These are phyloP conservation scores for Heliconius hermathena DNA, from an alignment of 1,140 invertebrate species.

Conservation along the genomic window DNA sequence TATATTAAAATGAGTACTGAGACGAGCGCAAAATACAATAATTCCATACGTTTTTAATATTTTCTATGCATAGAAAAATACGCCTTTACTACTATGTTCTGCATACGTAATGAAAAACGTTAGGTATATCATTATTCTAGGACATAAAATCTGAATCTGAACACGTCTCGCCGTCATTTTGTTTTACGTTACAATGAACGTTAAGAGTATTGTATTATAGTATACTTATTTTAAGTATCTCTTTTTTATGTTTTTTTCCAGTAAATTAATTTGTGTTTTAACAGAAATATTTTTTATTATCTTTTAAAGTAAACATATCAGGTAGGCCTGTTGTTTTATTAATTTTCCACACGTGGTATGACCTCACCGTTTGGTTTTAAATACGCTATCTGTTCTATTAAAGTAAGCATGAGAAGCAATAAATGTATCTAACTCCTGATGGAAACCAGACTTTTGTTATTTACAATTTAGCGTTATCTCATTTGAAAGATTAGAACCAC, in stretches of 20 bases:
- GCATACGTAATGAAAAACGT: not conserved
- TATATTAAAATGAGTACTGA: not conserved
- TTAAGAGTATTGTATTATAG: not conserved
- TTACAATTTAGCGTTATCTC: not conserved
- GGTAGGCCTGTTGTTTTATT: conserved; percentile 38
- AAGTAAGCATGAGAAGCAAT: conserved; percentile 28
- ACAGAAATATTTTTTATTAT: not conserved
- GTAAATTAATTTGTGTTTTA: not conserved
- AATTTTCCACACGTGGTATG: conserved; percentile 37
- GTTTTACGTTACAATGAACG: not conserved
- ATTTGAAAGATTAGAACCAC: not conserved
- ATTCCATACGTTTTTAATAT: not conserved
- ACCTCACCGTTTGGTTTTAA: conserved; percentile 46
- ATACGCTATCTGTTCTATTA: conserved; percentile 24
- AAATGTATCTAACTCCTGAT: conserved; percentile 35
- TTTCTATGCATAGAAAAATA: not conserved
- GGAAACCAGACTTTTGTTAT: conserved; percentile 33
- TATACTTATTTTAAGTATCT: not conserved
- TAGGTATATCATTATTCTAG: conserved; percentile 1
- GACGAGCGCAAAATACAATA: not conserved
- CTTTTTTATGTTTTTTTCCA: not conserved
- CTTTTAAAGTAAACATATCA: conserved; percentile 10
- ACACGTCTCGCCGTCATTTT: not conserved
- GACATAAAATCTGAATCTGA: conserved; percentile 7
- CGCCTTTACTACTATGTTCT: not conserved